These are phyloP conservation scores for Bostrychus sinensis DNA, from an alignment of 2,113 vertebrate species.

Conservation along the genomic window DNA sequence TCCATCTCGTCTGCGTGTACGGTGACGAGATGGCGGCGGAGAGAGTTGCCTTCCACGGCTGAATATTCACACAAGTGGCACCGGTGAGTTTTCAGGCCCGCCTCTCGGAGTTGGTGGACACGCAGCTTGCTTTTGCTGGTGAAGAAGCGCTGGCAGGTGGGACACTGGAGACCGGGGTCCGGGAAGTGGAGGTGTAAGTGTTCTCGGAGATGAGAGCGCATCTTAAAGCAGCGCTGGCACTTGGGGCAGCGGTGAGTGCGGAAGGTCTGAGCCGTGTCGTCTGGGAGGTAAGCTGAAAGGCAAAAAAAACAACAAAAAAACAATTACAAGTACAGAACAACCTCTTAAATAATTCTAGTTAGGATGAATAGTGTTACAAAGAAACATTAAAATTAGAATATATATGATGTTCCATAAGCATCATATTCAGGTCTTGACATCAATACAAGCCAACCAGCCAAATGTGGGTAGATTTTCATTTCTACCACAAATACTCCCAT, in stretches of 20 bases:
- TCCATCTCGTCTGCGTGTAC: constrained; percentile 82
- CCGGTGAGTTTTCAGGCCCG: constrained; percentile 85
- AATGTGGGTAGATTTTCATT: no score
- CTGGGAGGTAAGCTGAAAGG: constrained; percentile 74
- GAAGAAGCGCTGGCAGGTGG: constrained; percentile 91
- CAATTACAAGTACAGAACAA: no score
- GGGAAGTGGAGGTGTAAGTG: constrained; percentile 94
- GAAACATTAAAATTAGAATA: no score
- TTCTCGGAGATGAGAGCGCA: constrained; percentile 91
- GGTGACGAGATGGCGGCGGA: constrained; percentile 89
- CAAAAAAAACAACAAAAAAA: neutral
- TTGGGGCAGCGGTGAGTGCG: constrained; percentile 94
- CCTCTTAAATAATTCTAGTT: no score
- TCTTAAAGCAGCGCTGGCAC: constrained; percentile 96
- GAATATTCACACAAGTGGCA: constrained; percentile 91
- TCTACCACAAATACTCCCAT: no score
- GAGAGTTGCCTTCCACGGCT: constrained; percentile 89
- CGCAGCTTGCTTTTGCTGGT: constrained; percentile 97
- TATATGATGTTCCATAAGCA: no score
- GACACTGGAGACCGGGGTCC: constrained; percentile 91
- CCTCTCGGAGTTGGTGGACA: constrained; percentile 89
- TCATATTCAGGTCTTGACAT: no score
- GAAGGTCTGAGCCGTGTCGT: constrained; percentile 84
- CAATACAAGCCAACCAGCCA: no score
- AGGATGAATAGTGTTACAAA: no score